Conservation (phyloP, 30 jellyfish, hydroid and myxozoan genomes). For the Hydractinia echinata region DNA sequence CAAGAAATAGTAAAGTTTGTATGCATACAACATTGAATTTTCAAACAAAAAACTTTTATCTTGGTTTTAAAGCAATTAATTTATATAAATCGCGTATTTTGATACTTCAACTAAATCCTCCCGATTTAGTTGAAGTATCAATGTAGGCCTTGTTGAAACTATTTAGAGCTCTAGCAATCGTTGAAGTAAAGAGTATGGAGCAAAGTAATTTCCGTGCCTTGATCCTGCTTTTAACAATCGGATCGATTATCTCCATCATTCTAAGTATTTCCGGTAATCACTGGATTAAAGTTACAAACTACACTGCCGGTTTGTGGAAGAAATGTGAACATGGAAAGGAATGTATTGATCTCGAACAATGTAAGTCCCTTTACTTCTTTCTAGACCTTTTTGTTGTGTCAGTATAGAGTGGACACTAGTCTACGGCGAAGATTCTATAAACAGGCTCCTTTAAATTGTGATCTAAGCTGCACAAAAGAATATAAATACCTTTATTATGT, state of each 20-base stretch:
- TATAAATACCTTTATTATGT: not conserved
- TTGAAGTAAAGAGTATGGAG: not conserved
- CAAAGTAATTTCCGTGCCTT: not conserved
- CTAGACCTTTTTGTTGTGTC: too few species aligned
- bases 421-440: too few species aligned
- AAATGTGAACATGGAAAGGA: not conserved
- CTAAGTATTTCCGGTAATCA: slow-evolving; percentile 9
- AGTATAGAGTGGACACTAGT: too few species aligned
- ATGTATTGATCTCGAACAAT: not conserved
- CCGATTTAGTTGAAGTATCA: too few species aligned
- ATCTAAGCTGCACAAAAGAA: not conserved
- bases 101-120: too few species aligned
- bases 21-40: too few species aligned
- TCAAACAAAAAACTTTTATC: too few species aligned
- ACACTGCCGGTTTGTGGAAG: slow-evolving; percentile 7
- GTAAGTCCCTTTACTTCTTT: not conserved
- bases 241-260: not conserved
- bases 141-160: too few species aligned
- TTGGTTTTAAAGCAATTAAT: too few species aligned
- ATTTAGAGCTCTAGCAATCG: too few species aligned
- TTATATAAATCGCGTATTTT: too few species aligned
- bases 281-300: slow-evolving; percentile 7
- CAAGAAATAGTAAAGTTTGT: too few species aligned
- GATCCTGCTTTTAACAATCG: not conserved
- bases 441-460: not conserved